A percentile compares a stretch with the other conserved stretches of the same genome.
Conservation (phyloP, 2,888 invertebrate species). For the Drosophila histrio region DNA sequence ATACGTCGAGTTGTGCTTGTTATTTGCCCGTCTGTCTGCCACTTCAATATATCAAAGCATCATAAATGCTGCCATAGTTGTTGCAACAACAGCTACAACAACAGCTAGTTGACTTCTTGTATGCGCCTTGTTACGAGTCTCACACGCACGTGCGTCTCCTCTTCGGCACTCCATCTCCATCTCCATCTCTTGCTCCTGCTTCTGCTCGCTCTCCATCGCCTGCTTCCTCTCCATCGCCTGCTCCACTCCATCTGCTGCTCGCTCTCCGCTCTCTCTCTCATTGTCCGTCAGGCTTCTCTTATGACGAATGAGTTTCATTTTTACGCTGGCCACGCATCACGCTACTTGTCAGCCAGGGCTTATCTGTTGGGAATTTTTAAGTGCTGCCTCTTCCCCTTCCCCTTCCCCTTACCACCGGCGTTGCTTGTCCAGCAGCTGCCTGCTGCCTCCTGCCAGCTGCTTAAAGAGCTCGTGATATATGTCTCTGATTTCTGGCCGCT, state of each 20-base stretch:
- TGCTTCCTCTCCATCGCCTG: not conserved
- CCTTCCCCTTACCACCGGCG: not conserved
- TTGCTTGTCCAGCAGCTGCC: not conserved
- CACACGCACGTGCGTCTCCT: constrained; percentile 59
- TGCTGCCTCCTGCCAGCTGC: not conserved
- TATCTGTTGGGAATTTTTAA: constrained; percentile 74
- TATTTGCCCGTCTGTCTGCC: constrained; percentile 44
- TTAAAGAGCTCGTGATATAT: constrained; percentile 5
- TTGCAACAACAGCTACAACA: constrained; percentile 34
- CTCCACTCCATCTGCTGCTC: not conserved
- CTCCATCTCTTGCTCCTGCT: not conserved
- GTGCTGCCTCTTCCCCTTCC: constrained; percentile 27
- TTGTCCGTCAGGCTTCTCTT: constrained; percentile 10
- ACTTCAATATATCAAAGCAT: constrained; percentile 77
- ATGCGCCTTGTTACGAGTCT: constrained; percentile 31
- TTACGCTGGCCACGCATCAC: constrained; percentile 59
- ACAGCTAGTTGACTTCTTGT: constrained; percentile 10
- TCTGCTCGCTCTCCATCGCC: not conserved
- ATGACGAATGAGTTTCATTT: constrained; percentile 76
- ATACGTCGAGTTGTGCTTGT: constrained; percentile 8
- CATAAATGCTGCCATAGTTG: constrained; percentile 71
- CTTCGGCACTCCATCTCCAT: not conserved
- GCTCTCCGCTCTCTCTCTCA: not conserved
- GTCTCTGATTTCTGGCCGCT: constrained; percentile 8
- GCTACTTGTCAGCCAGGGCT: constrained; percentile 66